Evolutionary conservation across 2,113 vertebrate species (phyloP).

Genomic region (Castor canadensis): DNA sequence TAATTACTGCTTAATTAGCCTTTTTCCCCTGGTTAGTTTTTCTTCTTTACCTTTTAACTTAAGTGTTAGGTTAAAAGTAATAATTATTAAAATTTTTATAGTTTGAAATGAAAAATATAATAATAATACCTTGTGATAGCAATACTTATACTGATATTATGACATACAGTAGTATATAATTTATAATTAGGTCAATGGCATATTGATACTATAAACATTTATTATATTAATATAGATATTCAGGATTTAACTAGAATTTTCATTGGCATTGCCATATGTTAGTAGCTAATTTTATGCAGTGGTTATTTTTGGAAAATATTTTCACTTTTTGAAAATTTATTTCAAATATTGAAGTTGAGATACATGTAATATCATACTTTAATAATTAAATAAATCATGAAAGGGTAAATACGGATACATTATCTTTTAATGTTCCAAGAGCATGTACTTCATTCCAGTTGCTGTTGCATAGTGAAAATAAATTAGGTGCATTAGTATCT

Average conservation of each 20-base stretch:
- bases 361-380: background rate
- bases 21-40: background rate
- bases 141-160: background rate
- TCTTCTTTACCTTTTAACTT: background rate
- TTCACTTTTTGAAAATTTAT: background rate
- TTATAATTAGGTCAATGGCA: too few species aligned
- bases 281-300: background rate
- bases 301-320: background rate
- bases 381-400: background rate
- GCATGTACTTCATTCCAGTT: background rate
- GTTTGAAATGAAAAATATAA: background rate
- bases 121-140: background rate
- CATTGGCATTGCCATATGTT: background rate
- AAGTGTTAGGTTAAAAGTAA: background rate
- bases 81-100: constrained; percentile 8
- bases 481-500: background rate
- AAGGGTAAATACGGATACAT: background rate
- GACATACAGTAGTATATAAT: background rate
- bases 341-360: background rate
- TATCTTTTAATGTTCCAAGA: background rate
- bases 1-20: background rate
- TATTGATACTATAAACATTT: background rate
- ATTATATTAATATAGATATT: background rate
- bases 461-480: background rate
- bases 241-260: background rate